Evolutionary conservation across 2,888 invertebrate species (phyloP), one percentile per base, ranked within the genome.

Genomic region (Tenthredo amoena): DNA sequence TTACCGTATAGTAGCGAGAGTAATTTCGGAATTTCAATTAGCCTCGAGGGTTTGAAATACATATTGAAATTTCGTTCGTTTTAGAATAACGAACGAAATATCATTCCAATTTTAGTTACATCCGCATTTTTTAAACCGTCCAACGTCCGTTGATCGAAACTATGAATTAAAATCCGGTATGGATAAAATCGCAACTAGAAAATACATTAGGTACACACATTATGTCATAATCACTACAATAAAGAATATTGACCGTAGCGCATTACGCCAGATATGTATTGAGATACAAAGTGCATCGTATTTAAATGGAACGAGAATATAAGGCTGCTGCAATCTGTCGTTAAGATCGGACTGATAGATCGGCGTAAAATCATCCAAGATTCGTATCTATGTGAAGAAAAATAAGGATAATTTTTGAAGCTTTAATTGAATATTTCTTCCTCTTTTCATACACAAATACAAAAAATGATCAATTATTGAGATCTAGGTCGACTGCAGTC

Each of bases 161-260:
- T 68, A 18, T 5, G 68, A 15, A 15, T 43, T 43, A n/a, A 21
- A 43, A 74, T 43, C 12, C 10, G 5, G 12, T 15, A 2, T 10
- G 26, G 74, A 47, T 74, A 74, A 47, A 1, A 40, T 43, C 15
- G 68, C n/a, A 9, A 6, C 43, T 10, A 26, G 15, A 15, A 74
- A 74, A 74, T 43, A 21, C 74, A 74, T 68, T 68, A 68, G 68
- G 31, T 68, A n/a, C 21, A 58, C 21, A 1, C 74, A 47, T 68
- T 34, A 34, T 34, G 12, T 68, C 21, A 26, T 15, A 40, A 40
- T 74, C 72, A 74, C 21, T 31, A 7, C 12, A 47, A 74, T 74
- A 43, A 74, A 47, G 0, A 43, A 43, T 74, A 74, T 74, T 21
- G 26, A 74, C 26, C 31, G 43, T 12, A 40, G 4, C 26, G 4